Evolutionary conservation across 1,140 invertebrate genomes (phyloP), one percentile per base, ranked within the genome.

Genomic region (Nasonia giraulti): DNA sequence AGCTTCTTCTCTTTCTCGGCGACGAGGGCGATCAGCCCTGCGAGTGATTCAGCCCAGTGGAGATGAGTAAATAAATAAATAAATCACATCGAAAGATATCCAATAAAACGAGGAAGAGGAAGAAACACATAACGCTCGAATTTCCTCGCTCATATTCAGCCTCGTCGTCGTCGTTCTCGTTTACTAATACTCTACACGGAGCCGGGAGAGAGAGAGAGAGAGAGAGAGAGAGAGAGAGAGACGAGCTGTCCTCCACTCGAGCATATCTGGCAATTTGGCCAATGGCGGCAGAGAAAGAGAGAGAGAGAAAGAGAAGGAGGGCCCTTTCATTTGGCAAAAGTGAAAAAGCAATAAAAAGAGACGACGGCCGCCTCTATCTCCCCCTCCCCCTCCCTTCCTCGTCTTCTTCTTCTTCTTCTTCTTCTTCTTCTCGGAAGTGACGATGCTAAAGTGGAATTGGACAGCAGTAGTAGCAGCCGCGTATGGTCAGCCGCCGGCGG

Each of bases 331-430:
- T 82, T 74, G 27, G 69, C 50, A 40, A 82, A 33, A 73, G 44
- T 23, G 81, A 76, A 66, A 31, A 68, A 77, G 74, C 37, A 69
- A 83, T 83, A 83, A 83, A 68, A 37, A 50, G 47, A 66, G n/a
- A 40, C 17, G 27, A 31, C 20, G 55, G 0, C 12, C 23, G n/a
- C 11, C 23, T 55, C 11, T 47, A 20, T 73, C 4, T 20, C 6
- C 5, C 10, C 7, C 14, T 14, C 14, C 11, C 27, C 7, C 14
- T 14, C 14, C 11, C 27, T 37, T 11, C 27, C 12, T 20, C 69
- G 1, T 31, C 27, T 73, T 11, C 27, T 33, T 33, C 7, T 17
- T 33, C 33, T n/a, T n/a, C n/a, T n/a, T n/a, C n/a, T 37, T 73
- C 27, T 37, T 12, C 27, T 31, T 20, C 69, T 11, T 31, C 27